Evolutionary conservation across 2,888 invertebrate species (phyloP).

Genomic region (Tetragonula carbonaria): DNA sequence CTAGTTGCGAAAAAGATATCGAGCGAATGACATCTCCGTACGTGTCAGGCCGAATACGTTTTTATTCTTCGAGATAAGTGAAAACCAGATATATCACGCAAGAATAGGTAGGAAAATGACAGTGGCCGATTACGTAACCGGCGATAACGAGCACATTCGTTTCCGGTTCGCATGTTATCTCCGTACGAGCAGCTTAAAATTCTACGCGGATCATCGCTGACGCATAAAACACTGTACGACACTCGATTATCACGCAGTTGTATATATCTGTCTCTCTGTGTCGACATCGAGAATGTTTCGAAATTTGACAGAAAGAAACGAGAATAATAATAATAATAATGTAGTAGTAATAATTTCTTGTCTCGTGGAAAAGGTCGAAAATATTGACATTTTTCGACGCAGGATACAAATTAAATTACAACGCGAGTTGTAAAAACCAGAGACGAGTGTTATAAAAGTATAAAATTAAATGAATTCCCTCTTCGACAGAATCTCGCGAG

Average conservation of each 20-base stretch:
- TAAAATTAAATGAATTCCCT: too few species aligned
- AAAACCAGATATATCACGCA: background rate
- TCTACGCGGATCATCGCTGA: background rate
- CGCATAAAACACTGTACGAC: background rate
- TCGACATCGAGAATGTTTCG: background rate
- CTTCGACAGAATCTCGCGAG: too few species aligned
- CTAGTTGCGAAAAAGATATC: too few species aligned
- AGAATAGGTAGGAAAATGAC: background rate
- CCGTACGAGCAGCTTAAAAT: background rate
- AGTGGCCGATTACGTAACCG: background rate
- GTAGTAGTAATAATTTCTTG: too few species aligned
- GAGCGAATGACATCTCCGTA: too few species aligned
- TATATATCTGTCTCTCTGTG: background rate
- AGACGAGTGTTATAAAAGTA: too few species aligned
- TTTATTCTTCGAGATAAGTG: background rate
- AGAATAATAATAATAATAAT: too few species aligned
- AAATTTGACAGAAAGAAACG: background rate
- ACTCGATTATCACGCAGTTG: background rate
- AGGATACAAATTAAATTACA: fast-evolving
- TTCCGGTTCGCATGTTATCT: background rate
- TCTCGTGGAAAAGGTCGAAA: background rate
- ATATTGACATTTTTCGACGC: background rate
- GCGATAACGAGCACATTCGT: background rate
- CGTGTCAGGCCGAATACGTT: too few species aligned
- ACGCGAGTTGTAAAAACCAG: background rate